Percentiles rank a stretch among this genome's conserved stretches.
These are phyloP conservation scores for Halichoerus grypus DNA, from an alignment of 2,113 vertebrate genomes.

Conservation along the genomic window DNA sequence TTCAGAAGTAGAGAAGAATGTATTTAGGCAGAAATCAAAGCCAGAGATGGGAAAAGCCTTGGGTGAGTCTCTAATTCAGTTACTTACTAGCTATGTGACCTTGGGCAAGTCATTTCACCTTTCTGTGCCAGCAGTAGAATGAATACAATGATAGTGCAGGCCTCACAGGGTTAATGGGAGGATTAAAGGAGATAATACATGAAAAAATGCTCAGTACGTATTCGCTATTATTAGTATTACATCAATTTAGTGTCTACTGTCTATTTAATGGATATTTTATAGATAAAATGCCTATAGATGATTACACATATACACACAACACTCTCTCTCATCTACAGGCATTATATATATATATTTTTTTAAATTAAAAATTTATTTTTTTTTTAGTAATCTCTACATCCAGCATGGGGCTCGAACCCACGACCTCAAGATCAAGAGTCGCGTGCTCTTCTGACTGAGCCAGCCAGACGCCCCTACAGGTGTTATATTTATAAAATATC, in stretches of 20 bases:
- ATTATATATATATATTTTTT: not conserved
- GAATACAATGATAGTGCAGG: not conserved
- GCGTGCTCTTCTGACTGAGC: not conserved
- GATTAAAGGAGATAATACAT: constrained; percentile 15
- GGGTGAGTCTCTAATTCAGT: not conserved
- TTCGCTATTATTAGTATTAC: constrained; percentile 29
- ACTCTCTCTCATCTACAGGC: not conserved
- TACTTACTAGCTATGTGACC: not conserved
- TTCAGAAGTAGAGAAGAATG: not conserved
- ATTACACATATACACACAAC: not conserved
- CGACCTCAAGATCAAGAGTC: not conserved
- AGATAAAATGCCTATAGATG: constrained; percentile 6
- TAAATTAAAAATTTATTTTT: not conserved
- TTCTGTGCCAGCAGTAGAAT: constrained; percentile 41
- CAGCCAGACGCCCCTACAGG: not conserved
- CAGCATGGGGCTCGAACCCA: not conserved
- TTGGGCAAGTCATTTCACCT: not conserved
- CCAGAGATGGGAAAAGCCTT: not conserved
- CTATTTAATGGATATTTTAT: constrained; percentile 30
- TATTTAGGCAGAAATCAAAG: constrained; percentile 49
- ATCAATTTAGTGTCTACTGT: not conserved
- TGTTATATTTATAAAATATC: not conserved
- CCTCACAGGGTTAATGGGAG: not conserved
- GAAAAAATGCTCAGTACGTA: constrained; percentile 22
- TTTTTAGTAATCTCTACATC: not conserved